phyloP scores from a whole-genome alignment of 2,797 vertebrate species.

The Harpagifer antarcticus region DNA sequence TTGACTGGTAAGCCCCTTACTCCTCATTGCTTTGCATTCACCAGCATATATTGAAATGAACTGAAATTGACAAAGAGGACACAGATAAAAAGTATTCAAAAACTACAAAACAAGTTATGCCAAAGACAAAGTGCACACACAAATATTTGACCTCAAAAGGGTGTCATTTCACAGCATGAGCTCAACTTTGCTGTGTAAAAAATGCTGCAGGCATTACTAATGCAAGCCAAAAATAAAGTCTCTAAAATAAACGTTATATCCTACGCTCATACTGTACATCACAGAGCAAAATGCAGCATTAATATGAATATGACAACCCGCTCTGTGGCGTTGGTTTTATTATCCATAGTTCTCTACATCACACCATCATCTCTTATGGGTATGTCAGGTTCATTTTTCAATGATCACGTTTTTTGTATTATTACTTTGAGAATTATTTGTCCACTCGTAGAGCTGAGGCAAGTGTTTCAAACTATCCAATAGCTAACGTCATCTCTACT shows the following conservation, averaged over 20 bases:
- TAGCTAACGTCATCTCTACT: slow-evolving; percentile 1
- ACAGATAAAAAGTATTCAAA: slow-evolving; percentile 38
- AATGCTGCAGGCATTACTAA: slow-evolving; percentile 38
- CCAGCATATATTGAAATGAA: neutral
- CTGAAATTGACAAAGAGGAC: slow-evolving; percentile 11
- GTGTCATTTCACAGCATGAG: slow-evolving; percentile 34
- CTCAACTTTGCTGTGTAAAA: slow-evolving; percentile 51
- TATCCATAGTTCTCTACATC: slow-evolving; percentile 13
- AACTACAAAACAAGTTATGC: slow-evolving; percentile 42
- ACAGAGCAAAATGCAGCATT: slow-evolving; percentile 58
- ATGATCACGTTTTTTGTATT: neutral
- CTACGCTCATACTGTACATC: slow-evolving; percentile 61
- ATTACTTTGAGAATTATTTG: slow-evolving; percentile 31
- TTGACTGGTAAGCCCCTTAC: slow-evolving; percentile 32
- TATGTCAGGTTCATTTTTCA: neutral
- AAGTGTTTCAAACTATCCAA: slow-evolving; percentile 25
- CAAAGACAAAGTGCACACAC: slow-evolving; percentile 58
- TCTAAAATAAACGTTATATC: slow-evolving; percentile 33
- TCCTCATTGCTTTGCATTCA: slow-evolving; percentile 40
- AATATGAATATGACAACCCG: neutral
- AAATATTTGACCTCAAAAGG: slow-evolving; percentile 45
- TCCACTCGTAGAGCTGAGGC: slow-evolving; percentile 42
- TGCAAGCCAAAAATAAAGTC: slow-evolving; percentile 30
- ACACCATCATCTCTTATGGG: neutral
- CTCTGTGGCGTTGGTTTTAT: slow-evolving; percentile 24